Conservation (phyloP, 2,797 vertebrate genomes). For the Galaxias olidus region DNA sequence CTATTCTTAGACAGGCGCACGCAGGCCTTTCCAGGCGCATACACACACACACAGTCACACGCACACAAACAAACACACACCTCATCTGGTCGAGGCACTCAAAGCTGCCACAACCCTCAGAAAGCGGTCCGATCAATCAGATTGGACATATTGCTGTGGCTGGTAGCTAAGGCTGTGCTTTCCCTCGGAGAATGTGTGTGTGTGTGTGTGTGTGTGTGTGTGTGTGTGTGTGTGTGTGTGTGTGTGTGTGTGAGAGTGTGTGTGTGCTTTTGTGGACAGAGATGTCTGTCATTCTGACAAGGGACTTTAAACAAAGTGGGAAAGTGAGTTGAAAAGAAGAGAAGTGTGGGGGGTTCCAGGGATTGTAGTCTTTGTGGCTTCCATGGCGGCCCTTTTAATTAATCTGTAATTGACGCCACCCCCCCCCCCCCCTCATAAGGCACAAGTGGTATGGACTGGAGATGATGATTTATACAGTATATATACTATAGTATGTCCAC, state of each 20-base stretch:
- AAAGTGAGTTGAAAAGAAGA: too few relatives aligned
- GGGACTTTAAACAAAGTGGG: too few relatives aligned
- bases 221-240: constrained; percentile 10
- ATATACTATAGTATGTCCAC: too few relatives aligned
- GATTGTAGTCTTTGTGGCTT: too few relatives aligned
- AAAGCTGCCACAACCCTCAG: not conserved
- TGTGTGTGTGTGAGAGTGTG: not conserved
- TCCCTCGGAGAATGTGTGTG: not conserved
- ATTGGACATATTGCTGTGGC: constrained; percentile 22
- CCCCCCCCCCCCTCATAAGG: too few relatives aligned
- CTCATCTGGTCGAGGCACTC: not conserved
- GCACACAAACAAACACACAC: not conserved
- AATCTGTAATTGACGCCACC: too few relatives aligned
- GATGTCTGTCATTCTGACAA: too few relatives aligned
- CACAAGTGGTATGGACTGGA: too few relatives aligned
- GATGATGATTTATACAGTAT: too few relatives aligned
- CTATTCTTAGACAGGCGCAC: not conserved
- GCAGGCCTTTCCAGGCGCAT: not conserved
- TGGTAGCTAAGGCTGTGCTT: constrained; percentile 9
- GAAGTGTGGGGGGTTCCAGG: too few relatives aligned
- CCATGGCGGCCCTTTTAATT: too few relatives aligned
- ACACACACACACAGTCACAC: constrained; percentile 9
- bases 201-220: constrained; percentile 11
- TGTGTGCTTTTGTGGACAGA: not conserved
- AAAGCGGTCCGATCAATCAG: constrained; percentile 41